phyloP scores from a whole-genome alignment of 1,140 invertebrate species.

The Triops cancriformis region DNA sequence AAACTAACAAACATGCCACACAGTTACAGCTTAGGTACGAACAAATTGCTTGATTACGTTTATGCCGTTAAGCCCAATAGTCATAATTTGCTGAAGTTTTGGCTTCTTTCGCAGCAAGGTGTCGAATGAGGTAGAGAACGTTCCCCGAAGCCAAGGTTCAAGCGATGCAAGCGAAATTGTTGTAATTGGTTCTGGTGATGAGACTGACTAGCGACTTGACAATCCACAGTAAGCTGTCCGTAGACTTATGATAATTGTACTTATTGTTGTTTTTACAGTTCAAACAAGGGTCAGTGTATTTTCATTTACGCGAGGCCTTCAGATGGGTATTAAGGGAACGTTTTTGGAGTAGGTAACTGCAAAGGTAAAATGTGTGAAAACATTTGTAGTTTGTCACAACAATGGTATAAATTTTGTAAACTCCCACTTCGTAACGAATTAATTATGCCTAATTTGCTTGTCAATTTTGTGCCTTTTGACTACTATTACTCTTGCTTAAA shows the following conservation, averaged over 20 bases:
- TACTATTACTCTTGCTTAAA: background rate
- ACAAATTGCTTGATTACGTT: background rate
- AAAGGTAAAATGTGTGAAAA: background rate
- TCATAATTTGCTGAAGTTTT: background rate
- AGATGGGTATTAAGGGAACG: background rate
- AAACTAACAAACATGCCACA: background rate
- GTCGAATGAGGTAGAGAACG: background rate
- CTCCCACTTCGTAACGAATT: background rate
- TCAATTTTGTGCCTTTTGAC: background rate
- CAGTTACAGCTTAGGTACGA: background rate
- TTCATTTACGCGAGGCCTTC: background rate
- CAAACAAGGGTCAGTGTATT: slow-evolving; percentile 10
- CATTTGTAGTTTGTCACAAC: slow-evolving; percentile 1
- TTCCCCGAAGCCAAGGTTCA: background rate
- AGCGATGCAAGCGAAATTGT: slow-evolving; percentile 3
- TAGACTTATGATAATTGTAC: background rate
- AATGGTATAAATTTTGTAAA: background rate
- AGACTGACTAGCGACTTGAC: slow-evolving; percentile 22
- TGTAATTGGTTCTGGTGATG: slow-evolving; percentile 22
- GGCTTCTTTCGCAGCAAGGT: background rate
- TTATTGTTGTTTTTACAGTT: background rate
- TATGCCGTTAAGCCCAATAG: background rate
- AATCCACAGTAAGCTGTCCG: background rate
- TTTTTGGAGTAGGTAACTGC: background rate
- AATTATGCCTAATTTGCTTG: background rate